Evolutionary conservation across 2,797 vertebrate genomes (phyloP), one percentile per base, ranked within the genome.

Genomic region (Adelosebastes latens): DNA sequence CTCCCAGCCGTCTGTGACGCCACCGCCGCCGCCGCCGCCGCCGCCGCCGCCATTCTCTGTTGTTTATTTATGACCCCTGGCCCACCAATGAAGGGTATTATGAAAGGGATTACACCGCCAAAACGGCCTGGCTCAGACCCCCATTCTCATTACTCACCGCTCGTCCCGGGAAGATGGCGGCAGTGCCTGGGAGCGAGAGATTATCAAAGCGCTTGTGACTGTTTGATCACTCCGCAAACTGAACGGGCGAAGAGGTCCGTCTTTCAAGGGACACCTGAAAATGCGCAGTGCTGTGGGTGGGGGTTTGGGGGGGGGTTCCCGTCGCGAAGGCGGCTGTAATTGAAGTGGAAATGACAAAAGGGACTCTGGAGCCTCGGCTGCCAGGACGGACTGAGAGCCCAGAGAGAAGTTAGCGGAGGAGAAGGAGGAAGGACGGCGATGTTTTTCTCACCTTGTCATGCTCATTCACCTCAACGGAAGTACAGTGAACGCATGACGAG

Each of bases 301-400:
- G 2, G 6, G 42, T 60, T 77, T 3, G 2, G 2, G 6, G 6
- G 2, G 62, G 82, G 78, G 66, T 76, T 65, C 53, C 72, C 7
- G 36, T 29, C n/a, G 52, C 36, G 0, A 75, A 80, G 77, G 39
- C 14, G 72, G 84, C 77, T 79, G 77, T 91, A 90, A 88, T 89
- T 85, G 87, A 91, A 89, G 90, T 87, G 90, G 89, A 89, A 93
- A 89, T 91, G 90, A 89, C 85, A 89, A 87, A 88, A 80, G 64
- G 74, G 90, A 82, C 81, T 86, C 77, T 22, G 72, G 86, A 85
- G 84, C 52, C 69, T 25, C 32, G 8, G 75, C 69, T 86, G 81
- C 77, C 82, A 84, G 80, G 66, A 71, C 65, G 77, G 53, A 85
- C 22, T 53, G 62, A 79, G 77, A 70, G 63, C 60, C 61, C 32